phyloP scores from a whole-genome alignment of 2,797 vertebrate species.

The Amniataba percoides region DNA sequence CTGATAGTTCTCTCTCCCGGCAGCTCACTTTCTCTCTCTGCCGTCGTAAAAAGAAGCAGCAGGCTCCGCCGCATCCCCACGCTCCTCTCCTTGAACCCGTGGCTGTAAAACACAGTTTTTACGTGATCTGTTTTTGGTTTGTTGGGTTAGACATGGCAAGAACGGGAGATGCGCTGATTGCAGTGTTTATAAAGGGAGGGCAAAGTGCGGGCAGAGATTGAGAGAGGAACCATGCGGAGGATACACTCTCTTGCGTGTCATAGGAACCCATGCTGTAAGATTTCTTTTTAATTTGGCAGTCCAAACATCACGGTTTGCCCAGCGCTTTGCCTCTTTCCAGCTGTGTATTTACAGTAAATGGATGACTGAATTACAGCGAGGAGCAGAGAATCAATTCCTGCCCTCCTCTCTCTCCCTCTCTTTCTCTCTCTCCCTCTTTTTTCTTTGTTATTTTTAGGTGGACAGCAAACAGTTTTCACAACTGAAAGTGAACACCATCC shows the following conservation, averaged over 20 bases:
- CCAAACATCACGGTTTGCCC: conserved; percentile 74
- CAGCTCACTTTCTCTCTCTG: conserved; percentile 49
- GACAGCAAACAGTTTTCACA: conserved; percentile 72
- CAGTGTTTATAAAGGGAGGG: conserved; percentile 72
- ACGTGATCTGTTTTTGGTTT: conserved; percentile 73
- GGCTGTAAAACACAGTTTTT: conserved; percentile 57
- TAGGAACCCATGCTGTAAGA: conserved; percentile 53
- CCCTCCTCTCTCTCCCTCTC: conserved; percentile 30
- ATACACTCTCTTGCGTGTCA: conserved; percentile 51
- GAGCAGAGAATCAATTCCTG: conserved; percentile 57
- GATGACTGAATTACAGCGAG: conserved; percentile 72
- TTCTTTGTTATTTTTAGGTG: conserved; percentile 69
- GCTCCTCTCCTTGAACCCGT: conserved; percentile 49
- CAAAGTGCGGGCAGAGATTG: conserved; percentile 43
- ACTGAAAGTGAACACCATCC: conserved; percentile 64
- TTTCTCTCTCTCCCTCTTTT: conserved; percentile 11
- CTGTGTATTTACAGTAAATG: conserved; percentile 78
- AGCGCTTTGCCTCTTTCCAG: conserved; percentile 63
- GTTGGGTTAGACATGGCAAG: conserved; percentile 56
- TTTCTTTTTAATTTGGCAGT: conserved; percentile 77
- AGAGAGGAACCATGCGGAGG: conserved; percentile 31
- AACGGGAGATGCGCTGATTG: conserved; percentile 74
- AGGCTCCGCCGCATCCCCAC: conserved; percentile 23
- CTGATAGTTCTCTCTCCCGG: conserved; percentile 29
- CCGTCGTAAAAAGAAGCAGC: conserved; percentile 46